Percentiles rank a stretch among this genome's conserved stretches.
phyloP scores from a whole-genome alignment of 2,888 invertebrate species.

The Lithodes maja region DNA sequence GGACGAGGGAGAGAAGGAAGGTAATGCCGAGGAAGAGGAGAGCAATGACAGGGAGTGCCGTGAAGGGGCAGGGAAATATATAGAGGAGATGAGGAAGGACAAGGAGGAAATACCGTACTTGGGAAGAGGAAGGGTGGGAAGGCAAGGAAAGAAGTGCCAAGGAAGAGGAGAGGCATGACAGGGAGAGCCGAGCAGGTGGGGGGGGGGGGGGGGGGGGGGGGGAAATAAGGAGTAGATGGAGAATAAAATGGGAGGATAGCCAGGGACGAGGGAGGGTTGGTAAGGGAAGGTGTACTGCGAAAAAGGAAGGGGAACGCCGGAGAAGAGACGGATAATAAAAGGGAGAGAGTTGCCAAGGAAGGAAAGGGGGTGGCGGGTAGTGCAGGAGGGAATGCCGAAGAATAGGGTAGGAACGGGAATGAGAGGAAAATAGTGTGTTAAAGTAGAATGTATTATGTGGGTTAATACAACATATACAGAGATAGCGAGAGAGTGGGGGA shows the following conservation, averaged over 20 bases:
- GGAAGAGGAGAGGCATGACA: background rate
- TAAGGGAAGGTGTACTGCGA: background rate
- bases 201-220: constrained; percentile 2
- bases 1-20: background rate
- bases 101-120: too few species aligned
- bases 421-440: too few species aligned
- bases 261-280: background rate
- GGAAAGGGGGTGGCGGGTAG: too few species aligned
- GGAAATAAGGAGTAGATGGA: background rate
- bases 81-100: background rate
- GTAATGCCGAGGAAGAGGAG: background rate
- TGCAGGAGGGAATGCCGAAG: too few species aligned
- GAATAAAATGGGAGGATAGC: background rate
- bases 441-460: too few species aligned
- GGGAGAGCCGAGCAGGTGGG: background rate
- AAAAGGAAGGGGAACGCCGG: background rate
- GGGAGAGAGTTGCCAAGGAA: too few species aligned
- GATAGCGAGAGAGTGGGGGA: too few species aligned
- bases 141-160: background rate
- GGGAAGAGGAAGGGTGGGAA: background rate
- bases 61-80: background rate
- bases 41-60: background rate
- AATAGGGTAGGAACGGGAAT: too few species aligned
- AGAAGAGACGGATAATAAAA: too few species aligned
- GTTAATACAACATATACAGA: too few species aligned